phyloP scores from a whole-genome alignment of 2,888 invertebrate species.

The Mongoloraphidia duomilia region DNA sequence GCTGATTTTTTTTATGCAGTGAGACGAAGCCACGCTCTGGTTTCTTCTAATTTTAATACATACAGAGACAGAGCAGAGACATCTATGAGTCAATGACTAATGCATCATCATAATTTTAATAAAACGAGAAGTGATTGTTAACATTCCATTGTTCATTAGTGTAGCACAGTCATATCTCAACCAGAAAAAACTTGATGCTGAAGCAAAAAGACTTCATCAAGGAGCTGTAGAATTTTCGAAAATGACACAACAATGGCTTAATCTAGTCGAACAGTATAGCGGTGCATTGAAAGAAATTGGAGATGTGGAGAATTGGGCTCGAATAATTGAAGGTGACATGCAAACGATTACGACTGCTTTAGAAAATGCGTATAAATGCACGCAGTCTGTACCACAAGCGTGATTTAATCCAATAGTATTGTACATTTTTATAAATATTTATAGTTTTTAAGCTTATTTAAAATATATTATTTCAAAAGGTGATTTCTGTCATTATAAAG shows the following conservation, averaged over 20 bases:
- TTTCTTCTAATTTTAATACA: too few species aligned
- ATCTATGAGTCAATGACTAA: too few species aligned
- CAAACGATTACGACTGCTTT: constrained; percentile 80
- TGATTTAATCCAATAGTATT: not conserved
- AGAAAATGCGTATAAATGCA: constrained; percentile 82
- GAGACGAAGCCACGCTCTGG: too few species aligned
- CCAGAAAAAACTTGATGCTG: constrained; percentile 93
- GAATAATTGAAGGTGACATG: constrained; percentile 93
- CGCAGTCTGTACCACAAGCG: constrained; percentile 27
- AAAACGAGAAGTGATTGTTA: not conserved
- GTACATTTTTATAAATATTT: too few species aligned
- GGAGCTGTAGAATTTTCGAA: constrained; percentile 91
- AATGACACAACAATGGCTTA: constrained; percentile 95
- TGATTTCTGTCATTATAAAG: too few species aligned
- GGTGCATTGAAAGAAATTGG: constrained; percentile 89
- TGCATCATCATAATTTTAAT: too few species aligned
- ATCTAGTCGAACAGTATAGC: constrained; percentile 75
- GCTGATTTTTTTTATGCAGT: too few species aligned
- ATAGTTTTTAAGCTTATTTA: too few species aligned
- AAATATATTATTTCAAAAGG: too few species aligned
- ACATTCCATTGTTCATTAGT: constrained; percentile 34
- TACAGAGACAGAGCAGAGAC: too few species aligned
- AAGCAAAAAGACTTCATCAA: constrained; percentile 88
- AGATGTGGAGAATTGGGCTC: constrained; percentile 97
- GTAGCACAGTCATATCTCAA: constrained; percentile 97